Base-by-base conservation (phyloP, 2,888 invertebrate genomes). In the Xiphydria camelus region DNA sequence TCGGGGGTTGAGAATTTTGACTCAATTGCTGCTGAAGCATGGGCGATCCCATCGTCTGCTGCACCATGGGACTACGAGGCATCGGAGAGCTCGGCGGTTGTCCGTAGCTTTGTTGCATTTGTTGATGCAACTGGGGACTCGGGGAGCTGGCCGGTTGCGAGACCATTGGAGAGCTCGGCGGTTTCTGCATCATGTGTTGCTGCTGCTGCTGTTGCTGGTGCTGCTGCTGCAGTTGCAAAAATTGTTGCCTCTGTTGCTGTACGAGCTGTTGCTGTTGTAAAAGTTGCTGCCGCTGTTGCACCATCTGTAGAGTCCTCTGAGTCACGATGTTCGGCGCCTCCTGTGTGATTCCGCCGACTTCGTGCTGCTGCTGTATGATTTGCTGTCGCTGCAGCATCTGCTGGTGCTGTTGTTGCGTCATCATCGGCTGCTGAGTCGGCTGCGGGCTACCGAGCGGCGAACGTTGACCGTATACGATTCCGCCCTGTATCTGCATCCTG, bases 11-110 rank as follows among this genome's bases (percentile, higher is more conserved):
- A 2, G 75, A 74, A 7, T 66, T 68, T 37, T 65, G 68, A 45
- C 65, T 73, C 12, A 73, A 49, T 25, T 75, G 74, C 23, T 75
- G 75, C 23, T 75, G 75, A 7, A 76, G 60, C 75, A 76, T 77
- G 1, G 77, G 76, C 2, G 76, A 76, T n/a, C 74, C 74, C 64
- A 76, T 74, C 1, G 75, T 70, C 21, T 73, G 76, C 19, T 76
- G 75, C 2, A 77, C 66, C 62, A 75, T 74, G 1, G 76, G 76
- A 45, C 75, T 75, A 2, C 73, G 66, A 4, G 76, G 71, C 67
- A 77, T 73, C 2, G 78, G 82, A 6, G 81, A 81, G 40, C 76
- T 79, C 5, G 81, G 80, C 9, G 80, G 79, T 58, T 78, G 77
- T 7, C 71, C 75, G 31, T 73, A 72, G 48, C 64, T 70, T 18